A percentile compares a stretch with the other conserved stretches of the same genome.
Conservation (phyloP, 2,113 vertebrate genomes). For the Mohoua ochrocephala region DNA sequence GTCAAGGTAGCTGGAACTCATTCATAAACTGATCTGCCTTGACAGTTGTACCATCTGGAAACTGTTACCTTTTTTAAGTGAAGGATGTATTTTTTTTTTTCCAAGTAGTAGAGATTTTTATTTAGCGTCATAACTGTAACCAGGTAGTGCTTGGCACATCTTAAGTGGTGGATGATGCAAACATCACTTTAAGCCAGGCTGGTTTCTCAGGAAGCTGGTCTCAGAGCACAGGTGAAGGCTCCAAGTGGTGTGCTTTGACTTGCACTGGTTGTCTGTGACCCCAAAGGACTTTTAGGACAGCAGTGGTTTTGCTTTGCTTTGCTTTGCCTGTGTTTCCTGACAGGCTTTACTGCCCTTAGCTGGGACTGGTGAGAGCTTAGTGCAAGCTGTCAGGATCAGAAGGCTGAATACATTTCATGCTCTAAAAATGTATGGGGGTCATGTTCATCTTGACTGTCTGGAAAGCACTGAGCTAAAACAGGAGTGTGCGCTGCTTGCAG, state of each 20-base stretch:
- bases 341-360: background rate
- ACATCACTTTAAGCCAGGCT: background rate
- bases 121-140: background rate
- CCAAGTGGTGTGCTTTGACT: background rate
- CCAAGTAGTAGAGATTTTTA: background rate
- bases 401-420: background rate
- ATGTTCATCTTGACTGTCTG: background rate
- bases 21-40: constrained; percentile 15
- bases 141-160: background rate
- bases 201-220: background rate
- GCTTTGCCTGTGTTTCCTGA: background rate
- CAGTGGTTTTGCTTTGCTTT: background rate
- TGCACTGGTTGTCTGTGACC: background rate
- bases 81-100: background rate
- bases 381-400: background rate
- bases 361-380: background rate
- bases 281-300: background rate
- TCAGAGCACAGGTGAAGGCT: background rate
- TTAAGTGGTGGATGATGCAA: background rate
- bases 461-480: background rate
- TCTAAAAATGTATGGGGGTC: background rate
- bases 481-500: background rate
- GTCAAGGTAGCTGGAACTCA: constrained; percentile 1
- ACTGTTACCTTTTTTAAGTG: background rate
- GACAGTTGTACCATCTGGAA: constrained; percentile 12